Conservation (phyloP, 1,140 invertebrate genomes). For the Drosophila tsacasi region DNA sequence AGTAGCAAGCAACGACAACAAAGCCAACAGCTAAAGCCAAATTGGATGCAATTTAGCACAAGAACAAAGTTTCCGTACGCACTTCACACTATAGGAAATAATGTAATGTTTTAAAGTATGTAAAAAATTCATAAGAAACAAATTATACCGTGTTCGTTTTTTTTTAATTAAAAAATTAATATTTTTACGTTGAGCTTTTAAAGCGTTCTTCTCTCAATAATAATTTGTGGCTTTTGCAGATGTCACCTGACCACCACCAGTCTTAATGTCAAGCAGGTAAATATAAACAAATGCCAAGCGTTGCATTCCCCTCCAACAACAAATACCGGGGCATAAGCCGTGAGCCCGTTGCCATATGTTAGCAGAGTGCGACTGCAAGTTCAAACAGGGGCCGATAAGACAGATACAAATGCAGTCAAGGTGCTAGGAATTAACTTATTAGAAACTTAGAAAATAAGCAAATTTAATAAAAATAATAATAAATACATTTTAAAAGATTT, state of each 20-base stretch:
- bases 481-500: not conserved
- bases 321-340: constrained; percentile 21
- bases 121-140: not conserved
- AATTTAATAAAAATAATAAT: not conserved
- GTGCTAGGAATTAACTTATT: not conserved
- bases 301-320: constrained; percentile 7
- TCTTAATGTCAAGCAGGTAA: constrained; percentile 17
- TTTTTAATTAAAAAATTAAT: not conserved
- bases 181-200: not conserved
- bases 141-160: not conserved
- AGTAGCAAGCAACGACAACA: constrained; percentile 24
- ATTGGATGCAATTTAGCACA: constrained; percentile 11
- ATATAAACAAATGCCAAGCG: constrained; percentile 27
- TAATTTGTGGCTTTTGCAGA: not conserved
- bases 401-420: constrained; percentile 2
- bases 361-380: constrained; percentile 15
- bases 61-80: no score
- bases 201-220: not conserved
- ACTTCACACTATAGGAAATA: no score
- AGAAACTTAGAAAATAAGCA: not conserved
- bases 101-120: not conserved
- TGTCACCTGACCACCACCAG: constrained; percentile 29
- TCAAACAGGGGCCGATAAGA: constrained; percentile 39
- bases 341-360: constrained; percentile 34
- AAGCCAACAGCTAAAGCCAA: constrained; percentile 16